phyloP scores from a whole-genome alignment of 2,113 vertebrate species.

The Salvelinus fontinalis region DNA sequence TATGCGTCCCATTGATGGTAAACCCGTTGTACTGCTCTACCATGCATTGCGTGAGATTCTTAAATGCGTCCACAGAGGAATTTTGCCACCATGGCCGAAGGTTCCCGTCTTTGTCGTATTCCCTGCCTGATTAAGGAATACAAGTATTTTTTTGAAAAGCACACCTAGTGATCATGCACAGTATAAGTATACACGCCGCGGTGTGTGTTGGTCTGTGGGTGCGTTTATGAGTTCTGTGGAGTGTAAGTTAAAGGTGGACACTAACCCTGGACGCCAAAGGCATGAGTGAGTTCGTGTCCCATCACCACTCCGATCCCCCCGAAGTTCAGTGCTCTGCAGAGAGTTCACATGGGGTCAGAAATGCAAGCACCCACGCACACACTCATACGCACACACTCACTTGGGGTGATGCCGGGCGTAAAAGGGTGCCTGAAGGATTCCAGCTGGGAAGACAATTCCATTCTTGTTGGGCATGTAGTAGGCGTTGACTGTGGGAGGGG shows the following conservation, averaged over 20 bases:
- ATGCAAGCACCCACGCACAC: not conserved
- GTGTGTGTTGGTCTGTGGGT: not conserved
- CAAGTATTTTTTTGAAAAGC: not conserved
- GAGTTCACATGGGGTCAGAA: not conserved
- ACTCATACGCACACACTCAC: conserved; percentile 74
- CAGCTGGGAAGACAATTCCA: conserved; percentile 94
- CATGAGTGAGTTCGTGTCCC: conserved; percentile 97
- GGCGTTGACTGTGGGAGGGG: conserved; percentile 95
- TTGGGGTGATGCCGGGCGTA: conserved; percentile 92
- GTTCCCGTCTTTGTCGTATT: conserved; percentile 95
- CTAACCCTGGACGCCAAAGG: conserved; percentile 97
- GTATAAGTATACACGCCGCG: not conserved
- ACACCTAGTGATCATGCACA: not conserved
- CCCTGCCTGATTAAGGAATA: conserved; percentile 75
- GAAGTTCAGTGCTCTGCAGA: conserved; percentile 90
- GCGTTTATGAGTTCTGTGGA: not conserved
- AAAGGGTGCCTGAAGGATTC: conserved; percentile 97
- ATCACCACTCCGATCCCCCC: conserved; percentile 97
- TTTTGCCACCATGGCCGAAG: conserved; percentile 96
- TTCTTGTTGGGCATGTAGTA: conserved; percentile 99
- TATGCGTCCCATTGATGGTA: conserved; percentile 85
- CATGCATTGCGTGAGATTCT: conserved; percentile 90
- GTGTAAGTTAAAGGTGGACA: not conserved
- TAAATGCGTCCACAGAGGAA: conserved; percentile 88
- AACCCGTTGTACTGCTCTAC: conserved; percentile 87